Base-by-base conservation (phyloP, 1,140 invertebrate species). In the Xylocopa sonorina region DNA sequence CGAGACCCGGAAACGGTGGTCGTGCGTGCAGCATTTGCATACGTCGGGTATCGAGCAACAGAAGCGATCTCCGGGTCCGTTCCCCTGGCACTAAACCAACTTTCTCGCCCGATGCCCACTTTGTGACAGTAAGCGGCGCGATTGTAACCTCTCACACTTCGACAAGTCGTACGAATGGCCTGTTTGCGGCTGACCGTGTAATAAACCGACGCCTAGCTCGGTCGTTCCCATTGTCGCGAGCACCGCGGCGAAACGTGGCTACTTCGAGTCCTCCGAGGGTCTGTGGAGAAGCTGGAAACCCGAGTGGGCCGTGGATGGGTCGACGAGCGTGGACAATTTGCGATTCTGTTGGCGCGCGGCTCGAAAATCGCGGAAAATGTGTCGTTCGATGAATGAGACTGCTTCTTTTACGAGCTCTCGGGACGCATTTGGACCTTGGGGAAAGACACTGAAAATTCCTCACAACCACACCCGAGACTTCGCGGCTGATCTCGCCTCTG, bases 61-160 rank as follows among this genome's bases (percentile, higher is more conserved):
- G 7, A 83, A 73, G 72, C 77, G 68, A 86, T 87, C 80, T 84
- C 84, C 80, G 81, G 83, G 71, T 78, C 82, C 29, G n/a, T n/a
- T 78, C 73, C 82, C 64, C 86, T 91, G 89, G 89, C 90, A 90
- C 73, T 84, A 84, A 87, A 90, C 88, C 90, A 91, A 89, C 85
- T 82, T 87, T 87, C 84, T 87, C 84, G 62, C 78, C 78, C 80
- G 87, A 89, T 87, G 76, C 78, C 68, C 76, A 74, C 82, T 86
- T 71, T 69, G n/a, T 72, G 83, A 84, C 72, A 58, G 75, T 51
- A 29, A 41, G 46, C 72, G 69, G 66, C 43, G 64, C 63, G 63
- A 53, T 76, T 50, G 57, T 78, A 78, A 62, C 67, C 67, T 62
- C 62, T 72, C 51, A 62, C 76, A 72, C 67, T 27, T 72, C 67